Base-by-base conservation (phyloP, 1,140 invertebrate genomes). In the Bombus pascuorum region DNA sequence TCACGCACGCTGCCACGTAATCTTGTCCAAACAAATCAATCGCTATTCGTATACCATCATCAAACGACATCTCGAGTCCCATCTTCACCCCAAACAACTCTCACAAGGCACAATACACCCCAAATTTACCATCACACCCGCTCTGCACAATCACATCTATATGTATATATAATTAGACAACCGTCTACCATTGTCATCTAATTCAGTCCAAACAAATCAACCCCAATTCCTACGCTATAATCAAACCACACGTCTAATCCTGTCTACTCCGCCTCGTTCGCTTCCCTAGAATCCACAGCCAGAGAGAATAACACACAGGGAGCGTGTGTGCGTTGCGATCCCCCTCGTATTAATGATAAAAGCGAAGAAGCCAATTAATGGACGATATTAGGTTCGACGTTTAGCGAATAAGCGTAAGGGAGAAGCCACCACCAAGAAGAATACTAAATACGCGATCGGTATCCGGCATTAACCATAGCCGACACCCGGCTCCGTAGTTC, bases 321-420 rank as follows among this genome's bases (percentile, higher is more conserved):
- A 3, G 8, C 34, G 66, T 68, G 37, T 13, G 10, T 22, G 1
- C 68, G 37, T 13, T 12, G 4, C 57, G 57, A 28, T 32, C 28
- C 22, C 37, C 18, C 34, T 9, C 2, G 12, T 53, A 70, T 80
- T 70, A 34, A 70, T 59, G 70, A 47, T 59, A 79, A 84, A 62
- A 44, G 32, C 39, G n/a, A 44, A 13, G 1, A 53, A 32, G 44
- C 37, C 76, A 47, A 85, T 85, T 85, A 85, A 85, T 85, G 37
- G 76, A 2, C 65, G 44, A 83, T 83, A 83, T 57, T 32, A 39
- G 5, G 34, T n/a, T n/a, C 47, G 44, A 22, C 39, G 12, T 6
- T 62, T 4, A 32, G 32, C 3, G 62, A 18, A 47, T 25, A 53
- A n/a, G 32, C 25, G 47, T 9, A 32, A 71, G 32, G 22, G 44